Conservation (phyloP, 2,113 vertebrate species). For the Anguilla rostrata region DNA sequence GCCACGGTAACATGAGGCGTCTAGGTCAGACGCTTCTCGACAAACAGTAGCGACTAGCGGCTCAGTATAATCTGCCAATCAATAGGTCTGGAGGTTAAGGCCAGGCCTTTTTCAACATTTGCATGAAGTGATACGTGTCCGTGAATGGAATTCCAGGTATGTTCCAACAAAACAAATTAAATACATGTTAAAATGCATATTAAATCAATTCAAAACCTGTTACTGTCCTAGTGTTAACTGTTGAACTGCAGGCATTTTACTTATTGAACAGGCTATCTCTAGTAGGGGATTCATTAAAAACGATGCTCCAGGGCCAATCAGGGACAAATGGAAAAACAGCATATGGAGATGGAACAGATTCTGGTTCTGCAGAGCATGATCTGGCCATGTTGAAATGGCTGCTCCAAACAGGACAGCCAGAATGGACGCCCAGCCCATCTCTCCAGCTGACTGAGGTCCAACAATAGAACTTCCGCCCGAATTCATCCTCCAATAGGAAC, state of each 20-base stretch:
- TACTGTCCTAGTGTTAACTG: neutral
- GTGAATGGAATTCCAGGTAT: too few species aligned
- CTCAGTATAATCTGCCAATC: too few species aligned
- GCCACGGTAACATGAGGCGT: neutral
- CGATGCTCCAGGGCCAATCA: neutral
- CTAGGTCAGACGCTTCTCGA: neutral
- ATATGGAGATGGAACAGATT: neutral
- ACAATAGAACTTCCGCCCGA: neutral
- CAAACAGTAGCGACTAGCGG: neutral
- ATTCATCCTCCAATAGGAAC: neutral
- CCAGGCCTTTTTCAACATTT: too few species aligned
- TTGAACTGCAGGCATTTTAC: too few species aligned
- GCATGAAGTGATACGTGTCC: neutral
- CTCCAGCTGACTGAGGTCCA: constrained; percentile 7
- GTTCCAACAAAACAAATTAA: too few species aligned
- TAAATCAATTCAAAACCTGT: too few species aligned
- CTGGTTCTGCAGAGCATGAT: neutral
- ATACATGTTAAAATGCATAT: too few species aligned
- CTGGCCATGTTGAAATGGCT: neutral
- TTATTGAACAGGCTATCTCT: too few species aligned
- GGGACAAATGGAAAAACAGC: neutral
- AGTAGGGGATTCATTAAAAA: too few species aligned
- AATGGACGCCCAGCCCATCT: neutral
- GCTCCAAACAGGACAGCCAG: neutral
- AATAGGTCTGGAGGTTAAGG: too few species aligned